Evolutionary conservation across 2,888 invertebrate species (phyloP).

Genomic region (Micropterix aruncella): DNA sequence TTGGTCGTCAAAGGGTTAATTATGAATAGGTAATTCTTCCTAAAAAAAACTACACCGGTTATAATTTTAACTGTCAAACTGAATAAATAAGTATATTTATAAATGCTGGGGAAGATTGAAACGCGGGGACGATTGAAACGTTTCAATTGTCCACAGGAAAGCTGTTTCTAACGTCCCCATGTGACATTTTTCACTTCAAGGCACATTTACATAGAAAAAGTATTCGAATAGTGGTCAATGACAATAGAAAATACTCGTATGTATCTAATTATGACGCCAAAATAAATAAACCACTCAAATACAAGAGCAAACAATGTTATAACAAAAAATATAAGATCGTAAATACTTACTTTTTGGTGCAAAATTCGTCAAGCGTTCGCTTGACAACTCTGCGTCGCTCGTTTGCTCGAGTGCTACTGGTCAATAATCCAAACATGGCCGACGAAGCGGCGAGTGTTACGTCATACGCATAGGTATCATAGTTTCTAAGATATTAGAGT

Average conservation of each 20-base stretch:
- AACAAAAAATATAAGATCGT: constrained; percentile 2
- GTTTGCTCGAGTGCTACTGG: background rate
- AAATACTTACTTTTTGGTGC: constrained; percentile 2
- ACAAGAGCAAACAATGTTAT: constrained; percentile 1
- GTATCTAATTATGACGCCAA: too few relatives aligned
- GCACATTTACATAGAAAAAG: background rate
- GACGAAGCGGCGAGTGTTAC: constrained; percentile 1
- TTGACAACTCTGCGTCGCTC: background rate
- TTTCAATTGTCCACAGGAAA: constrained; percentile 2
- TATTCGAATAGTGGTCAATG: too few relatives aligned
- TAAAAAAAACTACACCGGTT: too few relatives aligned
- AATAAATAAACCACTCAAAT: too few relatives aligned
- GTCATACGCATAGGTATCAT: constrained; percentile 1
- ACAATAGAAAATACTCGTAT: too few relatives aligned
- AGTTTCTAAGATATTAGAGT: constrained; percentile 1
- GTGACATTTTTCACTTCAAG: constrained; percentile 1
- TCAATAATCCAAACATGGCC: background rate
- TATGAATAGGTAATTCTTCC: too few relatives aligned
- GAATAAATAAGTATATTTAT: too few relatives aligned
- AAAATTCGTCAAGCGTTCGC: background rate
- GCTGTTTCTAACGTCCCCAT: constrained; percentile 1
- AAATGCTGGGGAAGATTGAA: background rate
- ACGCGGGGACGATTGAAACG: constrained; percentile 1
- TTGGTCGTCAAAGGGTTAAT: too few relatives aligned
- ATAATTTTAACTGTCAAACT: too few relatives aligned